Conservation (phyloP, 1,140 invertebrate genomes). For the Ericerus pela region DNA sequence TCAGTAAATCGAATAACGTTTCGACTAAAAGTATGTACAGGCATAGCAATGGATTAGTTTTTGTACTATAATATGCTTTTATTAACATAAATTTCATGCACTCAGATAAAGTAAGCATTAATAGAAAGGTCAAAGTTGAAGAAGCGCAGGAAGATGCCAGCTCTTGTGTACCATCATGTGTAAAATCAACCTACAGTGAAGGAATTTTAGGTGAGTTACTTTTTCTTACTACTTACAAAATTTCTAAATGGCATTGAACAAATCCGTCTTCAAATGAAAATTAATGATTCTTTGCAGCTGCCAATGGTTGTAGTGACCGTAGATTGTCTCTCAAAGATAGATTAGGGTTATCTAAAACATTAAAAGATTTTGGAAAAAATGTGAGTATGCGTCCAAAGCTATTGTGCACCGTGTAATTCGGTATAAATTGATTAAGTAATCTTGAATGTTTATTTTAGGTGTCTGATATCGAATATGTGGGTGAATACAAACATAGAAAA, state of each 20-base stretch:
- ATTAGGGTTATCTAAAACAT: neutral
- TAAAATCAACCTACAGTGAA: slow-evolving; percentile 1
- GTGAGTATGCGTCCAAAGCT: neutral
- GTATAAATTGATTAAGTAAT: neutral
- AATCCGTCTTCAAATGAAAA: no score
- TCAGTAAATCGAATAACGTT: neutral
- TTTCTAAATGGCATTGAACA: no score
- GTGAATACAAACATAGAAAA: neutral
- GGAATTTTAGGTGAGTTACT: neutral
- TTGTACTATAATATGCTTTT: no score
- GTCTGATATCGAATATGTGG: neutral
- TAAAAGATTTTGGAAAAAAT: neutral
- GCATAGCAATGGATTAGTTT: neutral
- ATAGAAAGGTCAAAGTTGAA: neutral
- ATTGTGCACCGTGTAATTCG: neutral
- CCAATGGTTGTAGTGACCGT: neutral
- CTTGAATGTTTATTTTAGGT: neutral
- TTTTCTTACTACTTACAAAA: neutral
- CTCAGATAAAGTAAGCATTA: neutral
- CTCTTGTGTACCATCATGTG: neutral
- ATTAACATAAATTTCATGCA: neutral
- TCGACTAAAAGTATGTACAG: neutral
- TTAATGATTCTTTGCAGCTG: no score
- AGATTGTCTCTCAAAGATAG: neutral
- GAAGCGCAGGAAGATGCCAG: neutral